Evolutionary conservation across 1,140 invertebrate species (phyloP), one percentile per base, ranked within the genome.

Genomic region (Manduca sexta): DNA sequence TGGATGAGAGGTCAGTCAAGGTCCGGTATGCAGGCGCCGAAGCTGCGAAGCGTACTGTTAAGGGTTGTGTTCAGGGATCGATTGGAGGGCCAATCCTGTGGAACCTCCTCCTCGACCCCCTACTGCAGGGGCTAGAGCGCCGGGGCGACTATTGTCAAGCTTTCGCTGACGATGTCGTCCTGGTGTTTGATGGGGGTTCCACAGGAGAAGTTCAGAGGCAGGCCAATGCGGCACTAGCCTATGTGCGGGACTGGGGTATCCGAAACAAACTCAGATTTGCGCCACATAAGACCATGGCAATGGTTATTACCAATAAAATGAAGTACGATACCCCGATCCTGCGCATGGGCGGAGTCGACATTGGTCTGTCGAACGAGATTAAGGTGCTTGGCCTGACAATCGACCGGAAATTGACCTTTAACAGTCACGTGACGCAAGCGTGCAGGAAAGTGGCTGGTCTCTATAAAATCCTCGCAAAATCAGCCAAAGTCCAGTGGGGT

Each of bases 191-290:
- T 26, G n/a, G 48, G 10, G 33, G 43, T 7, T 43, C 29, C 8
- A 15, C 39, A 14, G 4, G 48, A 15, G 18, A n/a, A 16, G 11
- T 37, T 5, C 39, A 50, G 12, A 29, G 16, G 10, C 15, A 14
- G 29, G 48, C 48, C 6, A 50, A 43, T 37, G 48, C 31, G 0
- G 48, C 48, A 3, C 48, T 50, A 11, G 39, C 16, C 4, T 26
- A 12, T 33, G 40, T 43, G 17, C 14, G 18, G 8, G 14, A 17
- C 4, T 46, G 44, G 49, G 49, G 49, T 2, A 21, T 39, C 15
- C 3, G 17, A 30, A 51, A 51, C 16, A 51, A 51, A 15, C 13
- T 51, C 13, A 51, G 45, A 11, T 51, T 51, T 21, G 49, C 42
- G 13, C 18, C 41, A 11, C 49, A 51, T 3, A 51, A 51, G 18